These are phyloP conservation scores for Ectemnius continuus DNA, from an alignment of 2,888 invertebrate genomes.

Conservation along the genomic window DNA sequence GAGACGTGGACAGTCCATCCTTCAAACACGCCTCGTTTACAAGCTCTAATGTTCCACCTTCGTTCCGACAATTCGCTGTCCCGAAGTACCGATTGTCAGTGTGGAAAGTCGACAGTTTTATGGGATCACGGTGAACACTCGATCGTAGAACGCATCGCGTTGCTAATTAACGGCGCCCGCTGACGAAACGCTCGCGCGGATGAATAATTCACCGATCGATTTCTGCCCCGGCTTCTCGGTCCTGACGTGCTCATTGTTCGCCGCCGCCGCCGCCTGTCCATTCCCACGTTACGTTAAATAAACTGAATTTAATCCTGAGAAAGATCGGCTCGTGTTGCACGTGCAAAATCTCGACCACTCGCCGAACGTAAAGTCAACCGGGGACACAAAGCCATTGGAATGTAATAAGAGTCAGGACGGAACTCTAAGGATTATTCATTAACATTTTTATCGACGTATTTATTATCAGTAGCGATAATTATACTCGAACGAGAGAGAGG, in stretches of 20 bases:
- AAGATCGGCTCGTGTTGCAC: slow-evolving; percentile 13
- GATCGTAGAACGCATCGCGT: slow-evolving; percentile 22
- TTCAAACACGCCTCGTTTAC: not conserved
- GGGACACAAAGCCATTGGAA: no score
- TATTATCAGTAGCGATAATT: no score
- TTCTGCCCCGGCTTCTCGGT: slow-evolving; percentile 30
- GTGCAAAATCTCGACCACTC: not conserved
- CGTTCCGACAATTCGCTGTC: not conserved
- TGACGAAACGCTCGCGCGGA: slow-evolving; percentile 48
- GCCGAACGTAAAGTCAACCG: no score
- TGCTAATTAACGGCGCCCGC: slow-evolving; percentile 47
- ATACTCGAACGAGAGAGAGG: no score
- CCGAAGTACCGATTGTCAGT: not conserved
- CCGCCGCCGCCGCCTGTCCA: slow-evolving; percentile 22
- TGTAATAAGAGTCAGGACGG: no score
- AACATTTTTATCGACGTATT: no score
- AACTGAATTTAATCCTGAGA: slow-evolving; percentile 51
- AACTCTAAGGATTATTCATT: no score
- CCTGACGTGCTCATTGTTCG: slow-evolving; percentile 32
- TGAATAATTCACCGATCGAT: slow-evolving; percentile 54
- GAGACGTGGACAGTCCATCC: not conserved
- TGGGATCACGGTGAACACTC: no score
- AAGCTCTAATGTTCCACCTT: not conserved
- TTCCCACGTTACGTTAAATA: slow-evolving; percentile 54
- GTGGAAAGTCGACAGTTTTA: not conserved